phyloP scores from a whole-genome alignment of 2,797 vertebrate species.

The Gallirallus australis region DNA sequence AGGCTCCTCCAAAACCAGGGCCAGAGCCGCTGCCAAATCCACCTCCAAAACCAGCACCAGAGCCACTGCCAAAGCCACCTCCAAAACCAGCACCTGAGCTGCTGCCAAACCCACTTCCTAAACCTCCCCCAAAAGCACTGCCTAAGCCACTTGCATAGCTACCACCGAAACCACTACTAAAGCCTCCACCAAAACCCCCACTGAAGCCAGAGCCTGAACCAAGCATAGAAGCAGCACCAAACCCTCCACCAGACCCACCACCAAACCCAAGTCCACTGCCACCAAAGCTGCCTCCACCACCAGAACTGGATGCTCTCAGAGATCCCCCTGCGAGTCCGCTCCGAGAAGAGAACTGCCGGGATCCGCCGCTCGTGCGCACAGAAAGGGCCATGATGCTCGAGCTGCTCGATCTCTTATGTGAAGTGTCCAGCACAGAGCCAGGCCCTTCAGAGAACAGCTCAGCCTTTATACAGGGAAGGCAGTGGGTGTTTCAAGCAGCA shows the following conservation, averaged over 20 bases:
- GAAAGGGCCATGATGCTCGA: slow-evolving; percentile 65
- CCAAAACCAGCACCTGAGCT: slow-evolving; percentile 45
- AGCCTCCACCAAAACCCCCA: slow-evolving; percentile 55
- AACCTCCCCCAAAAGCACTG: slow-evolving; percentile 47
- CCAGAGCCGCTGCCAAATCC: slow-evolving; percentile 68
- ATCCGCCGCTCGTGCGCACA: not conserved
- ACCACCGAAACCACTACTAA: slow-evolving; percentile 55
- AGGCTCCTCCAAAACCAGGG: slow-evolving; percentile 58
- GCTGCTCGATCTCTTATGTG: not conserved
- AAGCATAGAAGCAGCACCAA: slow-evolving; percentile 42
- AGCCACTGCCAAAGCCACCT: slow-evolving; percentile 75
- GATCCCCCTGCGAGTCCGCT: slow-evolving; percentile 23
- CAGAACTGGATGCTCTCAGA: not conserved
- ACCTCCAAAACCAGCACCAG: slow-evolving; percentile 67
- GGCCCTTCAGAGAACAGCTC: not conserved
- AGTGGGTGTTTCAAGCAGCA: slow-evolving; percentile 42
- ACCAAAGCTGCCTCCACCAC: slow-evolving; percentile 1
- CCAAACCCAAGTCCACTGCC: not conserved
- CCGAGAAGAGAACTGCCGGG: slow-evolving; percentile 49
- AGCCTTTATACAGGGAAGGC: slow-evolving; percentile 56
- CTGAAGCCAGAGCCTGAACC: slow-evolving; percentile 39
- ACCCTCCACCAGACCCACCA: slow-evolving; percentile 3
- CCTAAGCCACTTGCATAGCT: slow-evolving; percentile 70
- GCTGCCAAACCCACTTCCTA: slow-evolving; percentile 75
- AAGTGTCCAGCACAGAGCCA: not conserved